These are phyloP conservation scores for Vanessa atalanta DNA, from an alignment of 1,140 invertebrate genomes.

Conservation along the genomic window DNA sequence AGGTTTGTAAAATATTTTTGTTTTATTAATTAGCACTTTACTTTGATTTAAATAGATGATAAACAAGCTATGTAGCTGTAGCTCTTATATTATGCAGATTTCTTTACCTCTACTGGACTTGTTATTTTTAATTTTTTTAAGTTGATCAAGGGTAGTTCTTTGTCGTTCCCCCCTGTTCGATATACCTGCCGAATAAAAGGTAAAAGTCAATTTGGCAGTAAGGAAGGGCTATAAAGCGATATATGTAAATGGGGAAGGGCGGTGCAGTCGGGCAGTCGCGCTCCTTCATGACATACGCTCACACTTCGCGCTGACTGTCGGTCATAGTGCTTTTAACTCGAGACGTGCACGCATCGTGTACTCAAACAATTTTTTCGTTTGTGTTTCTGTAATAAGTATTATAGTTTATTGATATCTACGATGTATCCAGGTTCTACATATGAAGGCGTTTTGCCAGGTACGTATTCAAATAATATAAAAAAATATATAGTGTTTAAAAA, in stretches of 20 bases:
- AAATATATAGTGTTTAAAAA: slow-evolving; percentile 1
- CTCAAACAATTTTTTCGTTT: slow-evolving; percentile 12
- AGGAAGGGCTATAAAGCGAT: slow-evolving; percentile 75
- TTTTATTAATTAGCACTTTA: slow-evolving; percentile 22
- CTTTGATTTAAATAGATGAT: slow-evolving; percentile 25
- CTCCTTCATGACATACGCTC: slow-evolving; percentile 53
- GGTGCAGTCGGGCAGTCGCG: slow-evolving; percentile 63
- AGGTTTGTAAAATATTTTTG: slow-evolving; percentile 37
- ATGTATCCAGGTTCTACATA: slow-evolving; percentile 74
- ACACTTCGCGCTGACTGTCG: slow-evolving; percentile 45
- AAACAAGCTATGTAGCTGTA: slow-evolving; percentile 25
- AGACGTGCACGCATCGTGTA: slow-evolving; percentile 42
- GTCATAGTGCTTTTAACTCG: slow-evolving; percentile 49
- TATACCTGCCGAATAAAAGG: slow-evolving; percentile 79
- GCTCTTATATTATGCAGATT: slow-evolving; percentile 1
- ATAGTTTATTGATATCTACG: slow-evolving; percentile 8
- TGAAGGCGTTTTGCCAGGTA: slow-evolving; percentile 63
- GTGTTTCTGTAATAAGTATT: neutral
- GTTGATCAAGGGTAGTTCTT: slow-evolving; percentile 58
- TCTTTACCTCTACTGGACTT: slow-evolving; percentile 13
- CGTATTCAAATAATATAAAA: slow-evolving; percentile 12
- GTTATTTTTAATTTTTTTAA: slow-evolving; percentile 13
- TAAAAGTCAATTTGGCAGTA: slow-evolving; percentile 78
- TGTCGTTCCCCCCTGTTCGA: slow-evolving; percentile 70
- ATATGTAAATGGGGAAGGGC: slow-evolving; percentile 79